These are phyloP conservation scores for Liodrosophila aerea DNA, from an alignment of 2,888 invertebrate species.

Conservation along the genomic window DNA sequence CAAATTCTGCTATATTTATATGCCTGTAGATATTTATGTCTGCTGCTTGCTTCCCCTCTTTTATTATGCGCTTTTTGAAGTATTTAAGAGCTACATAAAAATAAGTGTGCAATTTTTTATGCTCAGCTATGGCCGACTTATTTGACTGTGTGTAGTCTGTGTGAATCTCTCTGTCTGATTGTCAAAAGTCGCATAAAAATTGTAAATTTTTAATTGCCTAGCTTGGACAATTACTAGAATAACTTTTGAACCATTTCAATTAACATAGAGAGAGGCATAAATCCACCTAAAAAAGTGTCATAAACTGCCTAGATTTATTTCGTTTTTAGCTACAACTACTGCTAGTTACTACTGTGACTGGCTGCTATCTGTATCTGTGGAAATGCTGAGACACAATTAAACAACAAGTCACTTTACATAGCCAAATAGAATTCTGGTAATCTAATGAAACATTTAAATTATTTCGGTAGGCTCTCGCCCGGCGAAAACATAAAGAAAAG, in stretches of 20 bases:
- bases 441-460: conserved; percentile 77
- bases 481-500: conserved; percentile 72
- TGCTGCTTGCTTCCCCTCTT: conserved; percentile 14
- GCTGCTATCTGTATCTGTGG: conserved; percentile 4
- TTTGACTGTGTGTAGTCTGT: conserved; percentile 36
- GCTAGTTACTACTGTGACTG: too few relatives aligned
- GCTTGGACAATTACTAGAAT: too few relatives aligned
- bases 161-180: neutral
- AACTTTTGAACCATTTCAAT: too few relatives aligned
- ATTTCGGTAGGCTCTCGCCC: conserved; percentile 58
- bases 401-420: conserved; percentile 25
- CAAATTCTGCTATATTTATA: conserved; percentile 5
- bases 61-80: conserved; percentile 29
- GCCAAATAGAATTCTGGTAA: conserved; percentile 52
- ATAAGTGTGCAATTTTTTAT: conserved; percentile 44
- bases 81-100: conserved; percentile 58
- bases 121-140: conserved; percentile 69
- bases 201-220: neutral
- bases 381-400: conserved; percentile 37
- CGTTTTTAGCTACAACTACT: too few relatives aligned
- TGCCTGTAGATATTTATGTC: conserved; percentile 22
- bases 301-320: too few relatives aligned
- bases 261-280: too few relatives aligned
- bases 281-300: too few relatives aligned
- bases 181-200: too few relatives aligned